Evolutionary conservation across 2,888 invertebrate species (phyloP).

Genomic region (Sarcophaga subvicina): DNA sequence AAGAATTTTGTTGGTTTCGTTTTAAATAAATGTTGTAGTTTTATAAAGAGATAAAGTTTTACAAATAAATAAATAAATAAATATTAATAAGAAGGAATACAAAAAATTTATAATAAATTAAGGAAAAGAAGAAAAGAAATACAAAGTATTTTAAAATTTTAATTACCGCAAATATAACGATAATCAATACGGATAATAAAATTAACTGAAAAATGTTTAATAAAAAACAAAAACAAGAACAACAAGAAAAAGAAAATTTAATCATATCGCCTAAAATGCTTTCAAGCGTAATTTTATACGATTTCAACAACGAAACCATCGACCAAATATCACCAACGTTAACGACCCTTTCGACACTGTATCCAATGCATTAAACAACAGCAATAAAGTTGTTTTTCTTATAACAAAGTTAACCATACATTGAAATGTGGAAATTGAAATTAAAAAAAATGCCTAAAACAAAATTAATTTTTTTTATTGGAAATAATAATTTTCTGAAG

Average conservation of each 20-base stretch:
- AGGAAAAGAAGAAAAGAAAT: not conserved
- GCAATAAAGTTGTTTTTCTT: not conserved
- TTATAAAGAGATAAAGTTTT: too few relatives aligned
- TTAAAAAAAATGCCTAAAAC: not conserved
- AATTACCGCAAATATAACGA: constrained; percentile 13
- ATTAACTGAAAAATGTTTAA: not conserved
- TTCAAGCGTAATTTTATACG: not conserved
- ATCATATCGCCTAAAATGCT: constrained; percentile 22
- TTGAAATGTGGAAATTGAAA: not conserved
- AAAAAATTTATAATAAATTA: not conserved
- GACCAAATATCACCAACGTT: too few relatives aligned
- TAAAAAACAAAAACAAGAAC: too few relatives aligned
- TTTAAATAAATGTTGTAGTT: too few relatives aligned
- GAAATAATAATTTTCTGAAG: too few relatives aligned
- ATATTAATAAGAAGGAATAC: too few relatives aligned
- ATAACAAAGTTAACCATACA: not conserved
- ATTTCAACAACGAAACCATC: too few relatives aligned
- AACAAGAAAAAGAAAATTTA: not conserved
- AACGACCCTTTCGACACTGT: too few relatives aligned
- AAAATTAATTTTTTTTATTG: too few relatives aligned
- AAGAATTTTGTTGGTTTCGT: not conserved
- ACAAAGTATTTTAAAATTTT: constrained; percentile 16
- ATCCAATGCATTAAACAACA: not conserved
- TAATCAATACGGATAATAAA: not conserved
- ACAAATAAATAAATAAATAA: too few relatives aligned